Base-by-base conservation (phyloP, 2,888 invertebrate genomes). In the Copidosoma aretas region DNA sequence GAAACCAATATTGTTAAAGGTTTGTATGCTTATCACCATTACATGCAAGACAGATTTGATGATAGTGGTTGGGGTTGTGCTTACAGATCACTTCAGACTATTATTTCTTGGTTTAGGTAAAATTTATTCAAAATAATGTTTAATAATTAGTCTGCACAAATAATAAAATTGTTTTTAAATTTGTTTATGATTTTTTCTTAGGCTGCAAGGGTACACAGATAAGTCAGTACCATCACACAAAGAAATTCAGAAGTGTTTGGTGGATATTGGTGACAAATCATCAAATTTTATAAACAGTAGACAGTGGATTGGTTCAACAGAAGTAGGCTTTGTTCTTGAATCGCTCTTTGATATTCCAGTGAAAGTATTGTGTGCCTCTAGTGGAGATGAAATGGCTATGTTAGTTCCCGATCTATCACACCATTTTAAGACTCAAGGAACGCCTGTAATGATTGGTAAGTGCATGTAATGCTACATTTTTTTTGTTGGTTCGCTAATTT, bases 1-100 rank as follows among this genome's bases (percentile, higher is more conserved):
- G 41, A 68, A 56, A 56, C 68, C 10, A 86, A 85, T 53, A 72
- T 91, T 41, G 91, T 98, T 2, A 87, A 90, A 73, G 99, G 99
- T 1, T 88, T 89, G 73, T 99, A 99, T 81, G 87, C 91, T 21
- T 99, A 99, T 84, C 93, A 96, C 82, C 99, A 99, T 84, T 99
- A 99, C 83, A 92, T 95, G 91, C 97, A 98, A 84, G 93, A 98
- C 79, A 88, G 90, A 75, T 90, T 95, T 81, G 93, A 98, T 83
- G 99, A 99, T 79, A 92, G 93, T 82, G 97, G 97, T n/a, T 99
- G 99, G 99, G 99, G 99, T 5, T 99, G 99, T 86, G 99, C 99
- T 0, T 99, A 99, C 82, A 89, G 99, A 71, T 98, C 98, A 0
- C 87, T 99, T 78, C 99, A 99, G 86, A 98, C 98, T 0, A 88